These are phyloP conservation scores for Drosophila tani DNA, from an alignment of 1,140 invertebrate species.

Conservation along the genomic window DNA sequence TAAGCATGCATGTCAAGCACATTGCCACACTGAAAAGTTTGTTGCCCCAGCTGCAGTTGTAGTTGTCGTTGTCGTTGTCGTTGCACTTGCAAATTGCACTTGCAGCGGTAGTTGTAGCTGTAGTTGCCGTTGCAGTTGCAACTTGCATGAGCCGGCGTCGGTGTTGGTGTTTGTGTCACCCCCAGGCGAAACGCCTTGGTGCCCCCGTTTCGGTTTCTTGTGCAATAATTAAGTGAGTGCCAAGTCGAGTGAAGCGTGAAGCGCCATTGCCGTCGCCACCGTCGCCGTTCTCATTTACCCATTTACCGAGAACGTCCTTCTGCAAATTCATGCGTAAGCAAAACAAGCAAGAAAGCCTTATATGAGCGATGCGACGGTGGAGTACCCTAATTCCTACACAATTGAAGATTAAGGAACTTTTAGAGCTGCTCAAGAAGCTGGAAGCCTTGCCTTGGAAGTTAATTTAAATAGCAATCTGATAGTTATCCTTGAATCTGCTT, in stretches of 20 bases:
- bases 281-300: constrained; percentile 60
- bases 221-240: constrained; percentile 82
- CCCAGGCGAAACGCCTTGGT: constrained; percentile 61
- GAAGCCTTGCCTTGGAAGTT: background rate
- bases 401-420: background rate
- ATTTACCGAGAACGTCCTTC: constrained; percentile 45
- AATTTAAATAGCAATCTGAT: background rate
- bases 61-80: constrained; percentile 31
- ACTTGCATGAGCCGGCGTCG: constrained; percentile 14
- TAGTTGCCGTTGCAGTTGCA: constrained; percentile 35
- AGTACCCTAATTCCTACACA: background rate
- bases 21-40: constrained; percentile 74
- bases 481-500: background rate
- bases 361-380: background rate
- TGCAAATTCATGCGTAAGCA: constrained; percentile 73
- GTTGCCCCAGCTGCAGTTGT: constrained; percentile 68
- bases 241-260: constrained; percentile 79
- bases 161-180: constrained; percentile 26
- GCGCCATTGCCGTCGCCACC: constrained; percentile 37
- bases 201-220: constrained; percentile 77
- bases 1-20: constrained; percentile 81
- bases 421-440: background rate
- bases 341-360: constrained; percentile 35
- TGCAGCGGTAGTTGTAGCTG: constrained; percentile 21
- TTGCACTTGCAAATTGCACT: constrained; percentile 39